Conservation (phyloP, 2,797 vertebrate genomes). For the Gallinago solitaria region DNA sequence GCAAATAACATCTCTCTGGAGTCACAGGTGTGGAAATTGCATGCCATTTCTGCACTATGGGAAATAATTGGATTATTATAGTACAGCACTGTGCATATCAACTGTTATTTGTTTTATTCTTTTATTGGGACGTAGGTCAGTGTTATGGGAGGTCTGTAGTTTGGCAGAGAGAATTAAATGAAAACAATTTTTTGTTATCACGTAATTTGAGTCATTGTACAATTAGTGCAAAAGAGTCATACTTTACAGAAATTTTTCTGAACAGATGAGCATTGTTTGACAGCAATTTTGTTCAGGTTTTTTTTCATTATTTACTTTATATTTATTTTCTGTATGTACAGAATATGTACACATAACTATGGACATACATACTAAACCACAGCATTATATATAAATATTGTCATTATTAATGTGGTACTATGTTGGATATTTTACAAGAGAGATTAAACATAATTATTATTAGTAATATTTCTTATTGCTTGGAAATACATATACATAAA, state of each 20-base stretch:
- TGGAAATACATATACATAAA: neutral
- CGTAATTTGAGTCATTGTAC: neutral
- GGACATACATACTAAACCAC: neutral
- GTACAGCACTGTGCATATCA: constrained; percentile 53
- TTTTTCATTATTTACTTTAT: neutral
- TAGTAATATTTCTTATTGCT: neutral
- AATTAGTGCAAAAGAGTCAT: neutral
- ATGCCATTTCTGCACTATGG: constrained; percentile 64
- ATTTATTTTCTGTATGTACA: neutral
- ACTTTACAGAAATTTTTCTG: neutral
- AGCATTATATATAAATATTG: neutral
- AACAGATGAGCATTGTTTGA: neutral
- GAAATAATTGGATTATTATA: constrained; percentile 76
- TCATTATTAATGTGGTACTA: neutral
- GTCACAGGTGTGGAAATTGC: constrained; percentile 73
- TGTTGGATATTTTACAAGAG: neutral
- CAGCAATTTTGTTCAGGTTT: neutral
- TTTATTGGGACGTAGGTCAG: constrained; percentile 7
- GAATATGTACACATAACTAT: neutral
- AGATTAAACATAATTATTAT: neutral
- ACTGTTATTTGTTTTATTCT: constrained; percentile 42
- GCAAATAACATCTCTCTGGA: constrained; percentile 72
- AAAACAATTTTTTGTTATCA: neutral
- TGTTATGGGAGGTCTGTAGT: neutral
- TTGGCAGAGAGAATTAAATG: neutral